Conservation (phyloP, 2,888 invertebrate species). For the Tanypteryx hageni region DNA sequence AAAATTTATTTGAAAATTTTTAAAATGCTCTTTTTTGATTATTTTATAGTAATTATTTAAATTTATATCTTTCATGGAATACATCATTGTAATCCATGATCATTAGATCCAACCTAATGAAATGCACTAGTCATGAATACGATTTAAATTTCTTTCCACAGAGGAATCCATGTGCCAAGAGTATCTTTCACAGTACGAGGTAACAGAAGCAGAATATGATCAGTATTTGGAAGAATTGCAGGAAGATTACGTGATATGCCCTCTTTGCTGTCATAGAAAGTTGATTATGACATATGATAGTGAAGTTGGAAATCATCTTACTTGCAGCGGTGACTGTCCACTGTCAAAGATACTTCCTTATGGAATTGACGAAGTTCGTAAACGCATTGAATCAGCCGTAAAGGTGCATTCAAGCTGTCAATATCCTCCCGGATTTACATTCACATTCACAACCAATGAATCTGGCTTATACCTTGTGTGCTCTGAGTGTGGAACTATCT, state of each 20-base stretch:
- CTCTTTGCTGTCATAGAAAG: conserved; percentile 25
- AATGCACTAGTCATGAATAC: too few relatives aligned
- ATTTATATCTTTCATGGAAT: too few relatives aligned
- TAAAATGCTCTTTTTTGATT: background rate
- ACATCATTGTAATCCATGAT: too few relatives aligned
- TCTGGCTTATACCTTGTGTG: conserved; percentile 30
- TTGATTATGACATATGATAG: background rate
- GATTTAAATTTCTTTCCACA: background rate
- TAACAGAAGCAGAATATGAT: conserved; percentile 40
- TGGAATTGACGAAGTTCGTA: conserved; percentile 34
- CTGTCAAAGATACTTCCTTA: conserved; percentile 6
- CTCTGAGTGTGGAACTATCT: conserved; percentile 29
- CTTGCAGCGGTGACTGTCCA: conserved; percentile 42
- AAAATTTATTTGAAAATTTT: too few relatives aligned
- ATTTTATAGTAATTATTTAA: background rate
- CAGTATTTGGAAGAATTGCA: conserved; percentile 40
- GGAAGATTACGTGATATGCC: conserved; percentile 27
- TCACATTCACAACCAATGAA: conserved; percentile 18
- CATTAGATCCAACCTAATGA: background rate
- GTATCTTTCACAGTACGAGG: background rate
- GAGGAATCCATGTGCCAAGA: conserved; percentile 43
- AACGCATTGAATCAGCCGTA: conserved; percentile 2
- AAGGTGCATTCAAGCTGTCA: conserved; percentile 9
- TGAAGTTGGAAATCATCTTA: conserved; percentile 38
- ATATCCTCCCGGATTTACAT: conserved; percentile 37